A percentile compares a stretch with the other conserved stretches of the same genome.
Evolutionary conservation across 2,113 vertebrate species (phyloP).

Genomic region (Eulemur rufifrons): DNA sequence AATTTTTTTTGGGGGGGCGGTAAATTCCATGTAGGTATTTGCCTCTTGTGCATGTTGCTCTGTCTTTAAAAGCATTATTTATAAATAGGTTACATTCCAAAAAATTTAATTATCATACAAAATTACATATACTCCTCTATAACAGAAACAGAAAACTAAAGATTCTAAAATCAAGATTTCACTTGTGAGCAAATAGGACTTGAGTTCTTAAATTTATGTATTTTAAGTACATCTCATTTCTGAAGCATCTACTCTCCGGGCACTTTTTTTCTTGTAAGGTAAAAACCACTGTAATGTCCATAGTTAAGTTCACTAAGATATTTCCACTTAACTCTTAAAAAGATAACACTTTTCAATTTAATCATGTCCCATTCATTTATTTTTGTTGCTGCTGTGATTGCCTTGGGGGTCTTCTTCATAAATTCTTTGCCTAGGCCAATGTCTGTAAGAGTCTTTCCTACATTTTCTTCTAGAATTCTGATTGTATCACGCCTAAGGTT

Average conservation of each 20-base stretch:
- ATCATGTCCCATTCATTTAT: no score
- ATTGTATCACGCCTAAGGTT: no score
- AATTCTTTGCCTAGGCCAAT: no score
- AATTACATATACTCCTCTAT: conserved; percentile 17
- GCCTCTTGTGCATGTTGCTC: not conserved
- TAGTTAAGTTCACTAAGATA: conserved; percentile 52
- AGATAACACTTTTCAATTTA: not conserved
- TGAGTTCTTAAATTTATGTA: conserved; percentile 25
- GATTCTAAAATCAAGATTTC: conserved; percentile 22
- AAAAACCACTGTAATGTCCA: conserved; percentile 35
- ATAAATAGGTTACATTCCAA: not conserved
- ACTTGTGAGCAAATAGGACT: conserved; percentile 20
- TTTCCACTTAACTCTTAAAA: conserved; percentile 57
- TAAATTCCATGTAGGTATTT: not conserved
- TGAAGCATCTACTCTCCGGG: not conserved
- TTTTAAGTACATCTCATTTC: conserved; percentile 38
- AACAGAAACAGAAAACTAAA: not conserved
- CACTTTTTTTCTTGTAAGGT: conserved; percentile 26
- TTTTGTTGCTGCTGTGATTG: no score
- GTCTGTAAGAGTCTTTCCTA: no score
- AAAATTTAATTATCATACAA: not conserved
- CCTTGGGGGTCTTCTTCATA: no score
- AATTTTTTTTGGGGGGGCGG: not conserved
- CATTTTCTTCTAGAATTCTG: no score
- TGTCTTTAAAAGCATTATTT: conserved; percentile 41